Percentiles rank a stretch among this genome's conserved stretches.
Conservation (phyloP, 2,797 vertebrate species). For the Discoglossus pictus region DNA sequence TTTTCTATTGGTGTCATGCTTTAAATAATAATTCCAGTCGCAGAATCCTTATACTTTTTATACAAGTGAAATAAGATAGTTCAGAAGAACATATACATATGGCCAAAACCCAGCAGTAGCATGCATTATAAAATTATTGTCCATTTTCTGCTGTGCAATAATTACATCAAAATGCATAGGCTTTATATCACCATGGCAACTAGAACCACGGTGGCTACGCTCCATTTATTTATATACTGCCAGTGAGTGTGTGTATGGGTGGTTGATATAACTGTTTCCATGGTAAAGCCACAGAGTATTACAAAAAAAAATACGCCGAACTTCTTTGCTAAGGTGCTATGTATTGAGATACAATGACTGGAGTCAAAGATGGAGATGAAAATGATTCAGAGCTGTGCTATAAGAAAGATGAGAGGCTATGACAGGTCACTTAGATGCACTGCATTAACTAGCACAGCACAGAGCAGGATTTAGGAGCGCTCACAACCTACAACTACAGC, state of each 20-base stretch:
- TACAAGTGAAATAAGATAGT: no score
- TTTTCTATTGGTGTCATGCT: no score
- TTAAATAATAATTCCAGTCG: no score
- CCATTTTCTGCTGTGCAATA: slow-evolving; percentile 7
- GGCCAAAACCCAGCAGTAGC: slow-evolving; percentile 5
- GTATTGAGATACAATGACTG: neutral
- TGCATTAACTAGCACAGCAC: neutral
- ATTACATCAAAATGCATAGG: slow-evolving; percentile 42
- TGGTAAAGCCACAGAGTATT: slow-evolving; percentile 22
- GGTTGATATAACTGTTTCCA: slow-evolving; percentile 46
- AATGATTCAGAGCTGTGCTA: neutral
- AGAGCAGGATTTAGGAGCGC: neutral
- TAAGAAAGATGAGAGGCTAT: neutral
- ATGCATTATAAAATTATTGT: slow-evolving; percentile 12
- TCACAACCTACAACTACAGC: neutral
- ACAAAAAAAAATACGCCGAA: neutral
- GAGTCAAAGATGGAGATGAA: neutral
- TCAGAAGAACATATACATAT: no score
- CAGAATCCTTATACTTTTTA: no score
- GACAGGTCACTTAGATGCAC: neutral
- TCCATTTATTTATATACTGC: slow-evolving; percentile 14
- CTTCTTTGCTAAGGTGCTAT: neutral
- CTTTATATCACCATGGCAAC: slow-evolving; percentile 58
- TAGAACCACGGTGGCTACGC: neutral
- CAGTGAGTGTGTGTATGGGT: neutral